These are phyloP conservation scores for Drosophila bipectinata DNA, from an alignment of 1,140 invertebrate species.

Conservation along the genomic window DNA sequence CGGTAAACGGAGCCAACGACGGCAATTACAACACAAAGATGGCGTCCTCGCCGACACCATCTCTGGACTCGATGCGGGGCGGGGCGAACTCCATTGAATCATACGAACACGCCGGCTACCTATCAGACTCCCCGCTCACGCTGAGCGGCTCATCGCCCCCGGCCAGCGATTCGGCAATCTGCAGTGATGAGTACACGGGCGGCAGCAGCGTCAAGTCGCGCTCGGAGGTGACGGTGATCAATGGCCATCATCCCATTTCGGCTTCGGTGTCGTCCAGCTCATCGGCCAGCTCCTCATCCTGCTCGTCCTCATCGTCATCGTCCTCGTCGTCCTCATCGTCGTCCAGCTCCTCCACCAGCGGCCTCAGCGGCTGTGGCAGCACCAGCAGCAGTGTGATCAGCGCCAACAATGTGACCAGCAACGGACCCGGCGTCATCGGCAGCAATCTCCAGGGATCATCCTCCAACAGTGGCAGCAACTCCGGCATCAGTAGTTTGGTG, in stretches of 20 bases:
- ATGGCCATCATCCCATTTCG: slow-evolving; percentile 79
- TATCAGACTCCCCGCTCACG: slow-evolving; percentile 90
- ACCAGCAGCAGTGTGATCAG: slow-evolving; percentile 74
- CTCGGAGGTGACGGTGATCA: slow-evolving; percentile 65
- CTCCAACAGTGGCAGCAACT: slow-evolving; percentile 33
- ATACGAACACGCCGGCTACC: slow-evolving; percentile 86
- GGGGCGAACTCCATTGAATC: slow-evolving; percentile 95
- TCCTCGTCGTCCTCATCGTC: slow-evolving; percentile 68
- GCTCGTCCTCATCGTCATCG: slow-evolving; percentile 59
- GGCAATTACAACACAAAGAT: slow-evolving; percentile 56
- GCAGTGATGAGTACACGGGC: slow-evolving; percentile 86
- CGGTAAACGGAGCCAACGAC: slow-evolving; percentile 48
- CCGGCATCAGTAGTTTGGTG: slow-evolving; percentile 60
- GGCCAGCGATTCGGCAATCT: slow-evolving; percentile 91
- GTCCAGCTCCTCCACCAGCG: slow-evolving; percentile 75
- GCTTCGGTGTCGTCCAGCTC: slow-evolving; percentile 77
- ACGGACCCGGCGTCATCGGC: slow-evolving; percentile 75
- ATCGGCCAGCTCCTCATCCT: slow-evolving; percentile 77
- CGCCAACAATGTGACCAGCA: slow-evolving; percentile 46
- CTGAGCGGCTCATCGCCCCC: slow-evolving; percentile 92
- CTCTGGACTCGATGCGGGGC: slow-evolving; percentile 94
- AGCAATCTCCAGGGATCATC: slow-evolving; percentile 55
- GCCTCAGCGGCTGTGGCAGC: slow-evolving; percentile 75
- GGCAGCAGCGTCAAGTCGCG: slow-evolving; percentile 61
- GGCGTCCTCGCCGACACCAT: slow-evolving; percentile 91